Base-by-base conservation (phyloP, 2,113 vertebrate species). In the Orientallactaga bullata region DNA sequence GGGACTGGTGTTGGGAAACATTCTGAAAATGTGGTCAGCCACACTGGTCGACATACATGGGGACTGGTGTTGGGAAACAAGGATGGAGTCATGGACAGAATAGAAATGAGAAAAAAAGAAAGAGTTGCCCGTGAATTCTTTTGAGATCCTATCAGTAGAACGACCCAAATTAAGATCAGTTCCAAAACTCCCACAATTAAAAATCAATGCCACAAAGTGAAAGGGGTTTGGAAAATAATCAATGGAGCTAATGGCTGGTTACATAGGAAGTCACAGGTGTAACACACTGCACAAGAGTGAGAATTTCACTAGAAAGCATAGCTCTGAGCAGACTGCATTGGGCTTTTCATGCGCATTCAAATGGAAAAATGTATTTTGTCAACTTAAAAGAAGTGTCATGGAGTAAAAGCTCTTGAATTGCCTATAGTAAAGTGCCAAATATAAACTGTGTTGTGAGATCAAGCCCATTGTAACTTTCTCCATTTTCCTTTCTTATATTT, bases 91-190 rank as follows among this genome's bases (percentile, higher is more conserved):
- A 0, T 2, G 7, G 72, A 37, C 26, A 42, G 77, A 51, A 51
- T 0, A 17, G 20, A 35, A 93, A 88, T 2, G 2, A 69, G 24
- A 76, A 32, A 32, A 32, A 42, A 28, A 35, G 15, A 55, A 37
- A 47, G 32, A 21, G 42, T 3, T 30, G 4, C 42, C 1, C 1
- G 0, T 9, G 63, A 1, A 0, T 71, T 69, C 61, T 81, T 88
- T 35, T 47, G 26, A 69, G 84, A 65, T 51, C 84, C 35, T 30
- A 11, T 18, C n/a, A 17, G 47, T 0, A 73, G 0, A 0, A 12
- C 23, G 72, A 81, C 10, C 28, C n/a, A 58, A 16, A 65, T 0
- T 61, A 28, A 10, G 13, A 72, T 71, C 32, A 39, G 65, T 28
- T 66, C 28, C 79, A 35, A 81, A 93, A 81, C 21, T 51, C 71